Percentiles rank a stretch among this genome's conserved stretches.
These are phyloP conservation scores for Chrysaora quinquecirrha DNA, from an alignment of 30 jellyfish, hydroid and myxozoan genomes.

Conservation along the genomic window DNA sequence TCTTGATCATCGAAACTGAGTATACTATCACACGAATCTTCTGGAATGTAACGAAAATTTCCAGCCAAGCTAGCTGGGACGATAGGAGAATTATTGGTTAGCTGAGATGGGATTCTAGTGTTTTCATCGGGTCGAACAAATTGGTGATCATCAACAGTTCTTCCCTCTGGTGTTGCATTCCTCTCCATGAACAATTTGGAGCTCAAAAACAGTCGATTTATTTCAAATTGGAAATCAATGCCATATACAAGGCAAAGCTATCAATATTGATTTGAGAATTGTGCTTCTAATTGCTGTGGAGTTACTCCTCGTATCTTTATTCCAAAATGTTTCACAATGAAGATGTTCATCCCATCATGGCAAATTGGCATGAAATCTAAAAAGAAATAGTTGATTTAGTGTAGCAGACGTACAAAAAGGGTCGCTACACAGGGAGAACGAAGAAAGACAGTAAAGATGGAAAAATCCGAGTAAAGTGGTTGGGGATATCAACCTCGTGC, in stretches of 20 bases:
- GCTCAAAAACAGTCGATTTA: too few relatives aligned
- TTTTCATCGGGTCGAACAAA: conserved; percentile 65
- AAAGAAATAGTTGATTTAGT: too few relatives aligned
- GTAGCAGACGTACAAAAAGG: too few relatives aligned
- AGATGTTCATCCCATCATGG: background rate
- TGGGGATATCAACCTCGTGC: too few relatives aligned
- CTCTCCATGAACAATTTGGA: conserved; percentile 52
- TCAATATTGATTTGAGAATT: too few relatives aligned
- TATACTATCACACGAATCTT: conserved; percentile 78
- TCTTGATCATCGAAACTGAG: conserved; percentile 55
- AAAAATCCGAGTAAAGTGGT: too few relatives aligned
- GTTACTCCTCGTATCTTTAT: too few relatives aligned
- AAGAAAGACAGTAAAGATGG: too few relatives aligned
- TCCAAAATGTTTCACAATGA: too few relatives aligned
- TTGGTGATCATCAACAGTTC: conserved; percentile 31
- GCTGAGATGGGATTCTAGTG: conserved; percentile 37
- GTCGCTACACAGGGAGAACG: too few relatives aligned
- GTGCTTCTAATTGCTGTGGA: too few relatives aligned
- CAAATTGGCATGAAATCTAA: background rate
- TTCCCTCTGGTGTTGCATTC: conserved; percentile 41
- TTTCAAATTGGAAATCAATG: background rate
- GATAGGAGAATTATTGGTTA: background rate
- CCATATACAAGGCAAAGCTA: too few relatives aligned
- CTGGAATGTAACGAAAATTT: conserved; percentile 63
- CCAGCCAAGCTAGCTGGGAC: background rate